A percentile compares a stretch with the other conserved stretches of the same genome.
Evolutionary conservation across 2,113 vertebrate genomes (phyloP).

Genomic region (Arenaria interpres): DNA sequence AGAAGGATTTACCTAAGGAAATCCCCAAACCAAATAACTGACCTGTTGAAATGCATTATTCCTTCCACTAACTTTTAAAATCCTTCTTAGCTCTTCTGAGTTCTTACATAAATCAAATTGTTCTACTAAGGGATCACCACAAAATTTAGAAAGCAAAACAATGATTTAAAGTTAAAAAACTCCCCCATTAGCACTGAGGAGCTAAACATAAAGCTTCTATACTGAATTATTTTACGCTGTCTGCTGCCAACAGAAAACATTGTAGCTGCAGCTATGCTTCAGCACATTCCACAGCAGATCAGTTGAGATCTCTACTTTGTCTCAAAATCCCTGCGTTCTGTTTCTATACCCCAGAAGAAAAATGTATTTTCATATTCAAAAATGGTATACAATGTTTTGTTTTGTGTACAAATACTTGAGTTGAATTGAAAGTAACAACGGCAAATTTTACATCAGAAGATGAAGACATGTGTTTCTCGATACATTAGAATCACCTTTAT

Average conservation of each 20-base stretch:
- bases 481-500: background rate
- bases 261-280: background rate
- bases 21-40: background rate
- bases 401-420: background rate
- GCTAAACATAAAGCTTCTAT: background rate
- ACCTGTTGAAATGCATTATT: background rate
- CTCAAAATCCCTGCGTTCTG: background rate
- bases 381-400: background rate
- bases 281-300: background rate
- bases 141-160: background rate
- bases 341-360: background rate
- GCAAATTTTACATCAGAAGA: background rate
- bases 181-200: background rate
- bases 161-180: background rate
- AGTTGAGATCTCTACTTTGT: background rate
- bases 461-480: accelerated
- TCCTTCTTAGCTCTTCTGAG: background rate
- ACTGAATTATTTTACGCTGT: background rate
- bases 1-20: background rate
- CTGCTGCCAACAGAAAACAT: background rate
- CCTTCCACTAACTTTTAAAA: background rate
- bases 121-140: background rate
- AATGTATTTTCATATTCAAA: background rate
- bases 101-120: background rate
- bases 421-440: background rate